Evolutionary conservation across 2,888 invertebrate genomes (phyloP), one percentile per base, ranked within the genome.

Genomic region (Agonopterix alstromeriana): DNA sequence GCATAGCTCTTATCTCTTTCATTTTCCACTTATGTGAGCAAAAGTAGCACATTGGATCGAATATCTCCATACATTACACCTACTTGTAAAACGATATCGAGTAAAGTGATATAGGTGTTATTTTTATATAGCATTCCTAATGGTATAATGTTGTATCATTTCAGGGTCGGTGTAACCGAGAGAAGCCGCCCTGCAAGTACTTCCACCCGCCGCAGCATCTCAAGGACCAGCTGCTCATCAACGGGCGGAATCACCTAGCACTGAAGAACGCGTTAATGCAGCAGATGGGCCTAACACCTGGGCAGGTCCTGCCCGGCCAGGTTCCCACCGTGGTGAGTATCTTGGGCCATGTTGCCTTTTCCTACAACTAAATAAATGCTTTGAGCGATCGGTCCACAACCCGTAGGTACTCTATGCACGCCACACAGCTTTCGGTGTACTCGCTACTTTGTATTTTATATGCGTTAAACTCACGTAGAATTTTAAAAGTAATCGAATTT

Each of bases 101-200:
- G 12, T 43, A 14, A 10, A 10, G 7, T 42, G 36, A 46, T 27
- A 38, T 8, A 2, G 10, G 43, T 38, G 35, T 44, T n/a, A 35
- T 35, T 35, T 8, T 35, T 43, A 4, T 10, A 2, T 14, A 38
- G 10, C 14, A n/a, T 40, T 35, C 42, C 47, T 43, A 43, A 51
- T 42, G 14, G 40, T 36, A 42, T 41, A 42, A 7, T 46, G 8
- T 48, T 45, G 44, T 50, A 51, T 27, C 43, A 58, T 87, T 88
- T 54, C 93, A 99, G 99, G 99, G 99, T 82, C 98, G 99, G 90
- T 99, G 99, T 93, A 99, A 99, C 89, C 94, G 99, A 76, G 99
- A 99, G 90, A 99, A 99, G 87, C 99, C 99, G 62, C 99, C 99
- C 74, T 99, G 99, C 96, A 99, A 99, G 93, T 99, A 99, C 91